A percentile compares a stretch with the other conserved stretches of the same genome.
Conservation (phyloP, 2,113 vertebrate genomes). For the Taurulus bubalis region DNA sequence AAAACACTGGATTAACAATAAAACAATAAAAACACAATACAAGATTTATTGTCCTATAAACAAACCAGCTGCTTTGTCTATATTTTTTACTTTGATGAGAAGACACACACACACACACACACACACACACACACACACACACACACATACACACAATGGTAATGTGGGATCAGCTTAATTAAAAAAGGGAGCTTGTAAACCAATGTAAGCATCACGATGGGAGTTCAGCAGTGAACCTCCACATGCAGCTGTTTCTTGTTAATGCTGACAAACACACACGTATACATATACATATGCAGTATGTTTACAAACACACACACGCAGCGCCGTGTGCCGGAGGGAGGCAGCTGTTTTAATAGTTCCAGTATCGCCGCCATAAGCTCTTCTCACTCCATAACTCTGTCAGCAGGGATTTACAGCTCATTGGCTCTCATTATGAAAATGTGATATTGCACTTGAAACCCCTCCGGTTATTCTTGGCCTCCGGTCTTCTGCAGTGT, state of each 20-base stretch:
- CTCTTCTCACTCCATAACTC: conserved; percentile 68
- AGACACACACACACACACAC: conserved; percentile 13
- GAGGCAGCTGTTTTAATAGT: conserved; percentile 59
- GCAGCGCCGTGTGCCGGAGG: conserved; percentile 25
- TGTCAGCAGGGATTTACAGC: conserved; percentile 80
- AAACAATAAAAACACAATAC: neutral
- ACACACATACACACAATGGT: neutral
- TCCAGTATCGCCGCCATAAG: conserved; percentile 65
- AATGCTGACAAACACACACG: conserved; percentile 50
- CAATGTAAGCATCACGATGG: conserved; percentile 18
- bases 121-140: conserved; percentile 15
- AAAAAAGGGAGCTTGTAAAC: conserved; percentile 42
- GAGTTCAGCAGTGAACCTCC: conserved; percentile 20
- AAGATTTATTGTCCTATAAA: conserved; percentile 22
- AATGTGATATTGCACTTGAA: conserved; percentile 77
- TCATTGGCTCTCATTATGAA: conserved; percentile 81
- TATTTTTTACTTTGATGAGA: neutral
- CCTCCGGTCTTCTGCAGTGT: conserved; percentile 65
- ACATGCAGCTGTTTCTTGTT: conserved; percentile 48
- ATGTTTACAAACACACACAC: conserved; percentile 20
- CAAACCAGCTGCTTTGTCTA: conserved; percentile 18
- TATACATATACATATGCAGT: conserved; percentile 13
- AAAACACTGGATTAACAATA: neutral
- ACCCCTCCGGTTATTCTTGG: conserved; percentile 64
- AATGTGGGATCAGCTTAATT: conserved; percentile 41